These are phyloP conservation scores for Nothobranchius furzeri DNA, from an alignment of 2,113 vertebrate genomes.

Conservation along the genomic window DNA sequence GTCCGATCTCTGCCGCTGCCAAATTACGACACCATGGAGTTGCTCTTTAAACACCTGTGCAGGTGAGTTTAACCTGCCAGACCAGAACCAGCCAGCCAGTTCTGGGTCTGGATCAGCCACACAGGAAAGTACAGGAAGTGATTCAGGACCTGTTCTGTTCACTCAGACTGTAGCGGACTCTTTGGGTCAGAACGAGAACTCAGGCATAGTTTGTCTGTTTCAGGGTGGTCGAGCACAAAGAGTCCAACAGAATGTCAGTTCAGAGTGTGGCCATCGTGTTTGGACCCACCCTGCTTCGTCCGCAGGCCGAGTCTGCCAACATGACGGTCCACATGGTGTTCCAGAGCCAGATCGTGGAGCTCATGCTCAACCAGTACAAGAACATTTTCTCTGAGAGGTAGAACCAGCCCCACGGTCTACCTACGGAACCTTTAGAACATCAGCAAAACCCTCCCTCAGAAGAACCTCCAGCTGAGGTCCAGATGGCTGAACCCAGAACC, in stretches of 20 bases:
- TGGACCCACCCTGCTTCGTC: slow-evolving; percentile 90
- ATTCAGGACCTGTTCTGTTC: no score
- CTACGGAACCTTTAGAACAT: neutral
- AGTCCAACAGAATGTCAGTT: slow-evolving; percentile 91
- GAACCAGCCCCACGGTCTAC: neutral
- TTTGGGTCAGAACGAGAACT: neutral
- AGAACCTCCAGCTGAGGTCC: no score
- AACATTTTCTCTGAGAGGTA: slow-evolving; percentile 33
- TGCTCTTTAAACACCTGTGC: slow-evolving; percentile 89
- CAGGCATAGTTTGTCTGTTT: neutral
- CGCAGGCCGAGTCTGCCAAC: slow-evolving; percentile 83
- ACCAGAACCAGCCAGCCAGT: neutral
- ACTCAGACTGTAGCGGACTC: no score
- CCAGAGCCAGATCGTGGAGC: slow-evolving; percentile 96
- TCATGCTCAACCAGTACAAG: slow-evolving; percentile 83
- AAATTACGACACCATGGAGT: slow-evolving; percentile 88
- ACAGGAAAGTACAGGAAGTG: no score
- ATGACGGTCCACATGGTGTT: slow-evolving; percentile 94
- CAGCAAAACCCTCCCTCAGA: neutral
- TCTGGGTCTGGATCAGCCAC: no score
- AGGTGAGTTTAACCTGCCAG: slow-evolving; percentile 74
- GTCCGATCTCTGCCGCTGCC: slow-evolving; percentile 82
- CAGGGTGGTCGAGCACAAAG: slow-evolving; percentile 85
- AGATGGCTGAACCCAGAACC: no score
- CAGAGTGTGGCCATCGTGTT: slow-evolving; percentile 94